Conservation (phyloP, 1,140 invertebrate genomes). For the Plectus sambesii region DNA sequence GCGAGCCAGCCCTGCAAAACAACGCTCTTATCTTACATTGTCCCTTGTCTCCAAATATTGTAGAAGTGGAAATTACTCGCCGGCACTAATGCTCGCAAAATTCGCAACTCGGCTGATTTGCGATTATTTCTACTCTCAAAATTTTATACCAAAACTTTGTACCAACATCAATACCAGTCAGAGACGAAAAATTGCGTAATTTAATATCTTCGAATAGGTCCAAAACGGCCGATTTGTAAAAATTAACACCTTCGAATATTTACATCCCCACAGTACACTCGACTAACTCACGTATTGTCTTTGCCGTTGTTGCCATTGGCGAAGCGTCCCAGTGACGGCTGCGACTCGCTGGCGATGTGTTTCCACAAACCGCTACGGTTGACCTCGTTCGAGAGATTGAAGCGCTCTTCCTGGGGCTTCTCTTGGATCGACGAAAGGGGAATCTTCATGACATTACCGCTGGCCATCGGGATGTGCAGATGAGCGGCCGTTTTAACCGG, state of each 20-base stretch:
- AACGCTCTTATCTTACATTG: no score
- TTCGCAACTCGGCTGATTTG: no score
- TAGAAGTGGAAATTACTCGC: no score
- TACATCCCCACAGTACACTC: background rate
- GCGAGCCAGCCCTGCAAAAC: no score
- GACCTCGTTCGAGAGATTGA: conserved; percentile 84
- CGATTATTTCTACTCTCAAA: no score
- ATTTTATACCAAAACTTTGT: no score
- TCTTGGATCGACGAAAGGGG: conserved; percentile 58
- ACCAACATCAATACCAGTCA: conserved; percentile 19
- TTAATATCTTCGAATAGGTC: background rate
- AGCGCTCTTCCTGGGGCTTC: conserved; percentile 46
- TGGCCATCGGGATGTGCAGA: conserved; percentile 71
- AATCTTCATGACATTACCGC: conserved; percentile 82
- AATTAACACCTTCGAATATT: background rate
- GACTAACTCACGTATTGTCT: background rate
- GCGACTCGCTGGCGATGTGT: conserved; percentile 59
- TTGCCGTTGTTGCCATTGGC: conserved; percentile 11
- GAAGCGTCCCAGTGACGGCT: conserved; percentile 18
- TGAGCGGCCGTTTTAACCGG: conserved; percentile 49
- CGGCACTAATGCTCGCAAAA: no score
- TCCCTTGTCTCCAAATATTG: no score
- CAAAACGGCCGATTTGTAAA: conserved; percentile 3
- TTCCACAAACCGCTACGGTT: conserved; percentile 86
- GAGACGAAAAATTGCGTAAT: conserved; percentile 3